phyloP scores from a whole-genome alignment of 2,888 invertebrate species.

The Trilocha varians region DNA sequence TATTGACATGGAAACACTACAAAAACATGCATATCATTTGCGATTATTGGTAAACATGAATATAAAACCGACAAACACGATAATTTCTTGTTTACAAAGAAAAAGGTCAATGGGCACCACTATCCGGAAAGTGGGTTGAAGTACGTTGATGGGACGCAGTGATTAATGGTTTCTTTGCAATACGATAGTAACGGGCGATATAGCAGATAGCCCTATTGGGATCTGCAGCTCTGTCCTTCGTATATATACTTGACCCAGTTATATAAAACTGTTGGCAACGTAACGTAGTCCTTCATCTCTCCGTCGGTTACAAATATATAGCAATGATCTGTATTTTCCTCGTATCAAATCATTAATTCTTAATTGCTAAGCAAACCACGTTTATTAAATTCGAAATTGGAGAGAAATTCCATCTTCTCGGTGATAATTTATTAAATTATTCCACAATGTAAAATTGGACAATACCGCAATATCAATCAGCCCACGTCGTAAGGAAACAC shows the following conservation, averaged over 20 bases:
- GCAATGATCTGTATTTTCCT: conserved; percentile 36
- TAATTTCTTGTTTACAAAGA: conserved; percentile 24
- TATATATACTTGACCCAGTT: conserved; percentile 59
- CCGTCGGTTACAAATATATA: conserved; percentile 37
- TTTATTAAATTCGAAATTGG: not conserved
- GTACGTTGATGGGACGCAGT: conserved; percentile 35
- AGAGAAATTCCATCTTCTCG: not conserved
- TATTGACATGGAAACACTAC: too few species aligned
- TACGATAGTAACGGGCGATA: conserved; percentile 46
- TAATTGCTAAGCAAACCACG: conserved; percentile 9
- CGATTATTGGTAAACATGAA: not conserved
- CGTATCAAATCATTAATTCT: conserved; percentile 16
- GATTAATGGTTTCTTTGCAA: conserved; percentile 50
- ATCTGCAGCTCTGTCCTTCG: conserved; percentile 42
- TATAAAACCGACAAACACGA: not conserved
- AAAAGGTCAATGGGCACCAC: conserved; percentile 31
- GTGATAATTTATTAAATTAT: not conserved
- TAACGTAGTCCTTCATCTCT: conserved; percentile 29
- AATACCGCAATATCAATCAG: not conserved
- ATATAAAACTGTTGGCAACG: conserved; percentile 38
- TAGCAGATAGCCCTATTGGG: conserved; percentile 30
- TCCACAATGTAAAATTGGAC: not conserved
- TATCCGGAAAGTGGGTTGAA: conserved; percentile 32
- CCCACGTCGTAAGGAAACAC: not conserved
- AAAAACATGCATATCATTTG: too few species aligned